These are phyloP conservation scores for Beroe ovata DNA, from an alignment of 37 sponge, comb jelly and placozoan genomes.

Conservation along the genomic window DNA sequence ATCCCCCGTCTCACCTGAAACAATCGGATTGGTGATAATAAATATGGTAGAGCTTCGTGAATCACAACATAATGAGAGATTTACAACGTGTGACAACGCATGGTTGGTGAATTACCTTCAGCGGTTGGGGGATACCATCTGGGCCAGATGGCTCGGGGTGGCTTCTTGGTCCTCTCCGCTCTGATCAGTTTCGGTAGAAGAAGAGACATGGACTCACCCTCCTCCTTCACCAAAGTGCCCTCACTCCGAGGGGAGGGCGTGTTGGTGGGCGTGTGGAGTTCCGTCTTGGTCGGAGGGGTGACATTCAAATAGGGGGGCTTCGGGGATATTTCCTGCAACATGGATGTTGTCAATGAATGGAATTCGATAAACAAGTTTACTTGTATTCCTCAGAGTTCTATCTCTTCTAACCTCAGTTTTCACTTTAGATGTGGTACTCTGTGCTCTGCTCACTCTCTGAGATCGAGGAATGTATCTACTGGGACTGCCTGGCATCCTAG, in stretches of 20 bases:
- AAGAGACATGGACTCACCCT: slow-evolving; percentile 27
- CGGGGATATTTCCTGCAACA: not conserved
- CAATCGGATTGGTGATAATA: no score
- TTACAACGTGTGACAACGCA: no score
- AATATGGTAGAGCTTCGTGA: no score
- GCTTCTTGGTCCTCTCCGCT: slow-evolving; percentile 65
- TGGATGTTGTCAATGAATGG: no score
- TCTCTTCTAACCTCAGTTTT: slow-evolving; percentile 62
- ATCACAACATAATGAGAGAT: no score
- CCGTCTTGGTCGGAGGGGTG: not conserved
- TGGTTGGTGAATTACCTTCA: not conserved
- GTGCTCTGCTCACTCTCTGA: not conserved
- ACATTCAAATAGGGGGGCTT: not conserved
- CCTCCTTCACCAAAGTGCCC: not conserved
- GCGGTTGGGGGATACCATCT: slow-evolving; percentile 51
- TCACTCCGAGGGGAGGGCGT: not conserved
- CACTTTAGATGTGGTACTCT: not conserved
- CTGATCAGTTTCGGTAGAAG: slow-evolving; percentile 56
- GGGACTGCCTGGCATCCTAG: slow-evolving; percentile 20
- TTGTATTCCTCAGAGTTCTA: no score
- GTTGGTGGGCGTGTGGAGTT: not conserved
- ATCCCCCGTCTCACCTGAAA: not conserved
- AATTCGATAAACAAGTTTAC: no score
- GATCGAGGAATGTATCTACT: slow-evolving; percentile 44
- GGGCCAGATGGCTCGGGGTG: slow-evolving; percentile 59